Evolutionary conservation across 2,888 invertebrate species (phyloP).

Genomic region (Aplocera efformata): DNA sequence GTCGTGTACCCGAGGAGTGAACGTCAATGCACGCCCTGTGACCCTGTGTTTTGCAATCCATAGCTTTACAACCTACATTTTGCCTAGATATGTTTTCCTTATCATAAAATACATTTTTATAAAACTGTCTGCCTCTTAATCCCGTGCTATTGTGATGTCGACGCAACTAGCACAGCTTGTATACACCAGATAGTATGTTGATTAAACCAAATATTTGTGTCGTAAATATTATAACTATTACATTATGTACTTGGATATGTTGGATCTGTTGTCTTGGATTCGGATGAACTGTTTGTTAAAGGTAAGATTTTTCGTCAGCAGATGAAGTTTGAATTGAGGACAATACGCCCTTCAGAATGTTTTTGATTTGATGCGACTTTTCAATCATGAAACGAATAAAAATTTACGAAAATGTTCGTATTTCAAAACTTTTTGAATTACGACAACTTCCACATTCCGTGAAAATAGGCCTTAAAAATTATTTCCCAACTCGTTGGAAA

Average conservation of each 20-base stretch:
- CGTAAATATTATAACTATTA: too few species aligned
- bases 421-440: slow-evolving; percentile 14
- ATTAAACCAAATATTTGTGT: too few species aligned
- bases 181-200: background rate
- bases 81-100: background rate
- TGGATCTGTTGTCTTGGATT: too few species aligned
- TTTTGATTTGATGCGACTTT: too few species aligned
- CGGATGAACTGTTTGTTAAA: too few species aligned
- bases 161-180: background rate
- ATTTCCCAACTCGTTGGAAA: slow-evolving; percentile 16
- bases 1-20: slow-evolving; percentile 24
- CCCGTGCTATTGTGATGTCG: slow-evolving; percentile 4
- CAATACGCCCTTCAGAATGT: too few species aligned
- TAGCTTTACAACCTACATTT: slow-evolving; percentile 8
- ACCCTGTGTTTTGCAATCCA: slow-evolving; percentile 24
- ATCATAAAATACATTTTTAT: too few species aligned
- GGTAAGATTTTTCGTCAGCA: too few species aligned
- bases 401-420: background rate
- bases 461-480: slow-evolving; percentile 14
- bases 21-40: slow-evolving; percentile 36
- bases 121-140: background rate
- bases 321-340: too few species aligned
- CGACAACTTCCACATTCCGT: slow-evolving; percentile 19
- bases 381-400: too few species aligned
- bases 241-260: too few species aligned